These are phyloP conservation scores for Cardiocondyla obscurior DNA, from an alignment of 1,140 invertebrate species.

Conservation along the genomic window DNA sequence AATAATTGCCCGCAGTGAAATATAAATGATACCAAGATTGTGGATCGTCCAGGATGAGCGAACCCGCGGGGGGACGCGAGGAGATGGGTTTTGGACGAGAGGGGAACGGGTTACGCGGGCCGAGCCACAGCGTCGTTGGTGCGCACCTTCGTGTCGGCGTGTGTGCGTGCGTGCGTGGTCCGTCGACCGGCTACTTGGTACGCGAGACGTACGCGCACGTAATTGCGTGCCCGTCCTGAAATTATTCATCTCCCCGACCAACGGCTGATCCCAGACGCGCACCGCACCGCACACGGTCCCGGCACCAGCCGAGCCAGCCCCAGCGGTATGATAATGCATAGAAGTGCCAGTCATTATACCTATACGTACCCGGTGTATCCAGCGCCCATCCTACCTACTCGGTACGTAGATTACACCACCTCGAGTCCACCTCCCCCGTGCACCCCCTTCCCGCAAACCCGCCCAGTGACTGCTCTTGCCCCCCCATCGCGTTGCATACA, in stretches of 20 bases:
- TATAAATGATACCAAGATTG: slow-evolving; percentile 81
- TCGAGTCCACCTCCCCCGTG: slow-evolving; percentile 17
- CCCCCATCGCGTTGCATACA: slow-evolving; percentile 36
- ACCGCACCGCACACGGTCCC: slow-evolving; percentile 60
- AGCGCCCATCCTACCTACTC: slow-evolving; percentile 70
- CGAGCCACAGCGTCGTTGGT: slow-evolving; percentile 56
- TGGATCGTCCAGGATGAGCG: slow-evolving; percentile 61
- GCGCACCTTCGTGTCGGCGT: slow-evolving; percentile 42
- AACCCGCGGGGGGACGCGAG: slow-evolving; percentile 1
- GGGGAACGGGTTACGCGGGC: slow-evolving; percentile 42
- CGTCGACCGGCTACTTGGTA: slow-evolving; percentile 81
- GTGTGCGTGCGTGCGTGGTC: slow-evolving; percentile 60
- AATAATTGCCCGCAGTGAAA: slow-evolving; percentile 81
- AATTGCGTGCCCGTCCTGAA: slow-evolving; percentile 83
- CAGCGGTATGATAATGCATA: slow-evolving; percentile 83
- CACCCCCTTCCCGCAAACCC: neutral
- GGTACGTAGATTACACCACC: slow-evolving; percentile 75
- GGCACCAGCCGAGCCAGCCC: slow-evolving; percentile 67
- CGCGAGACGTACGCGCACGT: slow-evolving; percentile 83
- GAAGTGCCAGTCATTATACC: slow-evolving; percentile 83
- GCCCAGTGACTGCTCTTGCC: slow-evolving; percentile 46
- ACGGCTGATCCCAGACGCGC: slow-evolving; percentile 71
- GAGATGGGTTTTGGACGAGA: too few relatives aligned
- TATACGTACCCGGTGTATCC: slow-evolving; percentile 71
- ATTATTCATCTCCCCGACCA: slow-evolving; percentile 82